phyloP scores from a whole-genome alignment of 1,140 invertebrate species.

The Conus betulinus region DNA sequence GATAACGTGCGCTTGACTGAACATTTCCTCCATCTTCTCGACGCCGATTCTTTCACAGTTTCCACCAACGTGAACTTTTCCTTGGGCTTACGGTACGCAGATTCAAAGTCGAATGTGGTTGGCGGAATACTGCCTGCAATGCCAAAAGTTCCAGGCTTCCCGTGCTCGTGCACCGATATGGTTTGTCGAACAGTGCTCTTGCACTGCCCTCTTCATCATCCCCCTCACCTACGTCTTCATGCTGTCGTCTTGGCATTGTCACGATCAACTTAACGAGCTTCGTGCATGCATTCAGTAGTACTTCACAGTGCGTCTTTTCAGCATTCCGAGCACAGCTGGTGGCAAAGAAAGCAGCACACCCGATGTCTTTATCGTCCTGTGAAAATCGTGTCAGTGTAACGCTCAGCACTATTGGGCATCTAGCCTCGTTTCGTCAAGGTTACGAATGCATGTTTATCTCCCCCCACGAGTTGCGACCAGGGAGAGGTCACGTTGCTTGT shows the following conservation, averaged over 20 bases:
- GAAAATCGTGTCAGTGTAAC: too few relatives aligned
- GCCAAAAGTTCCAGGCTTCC: constrained; percentile 16
- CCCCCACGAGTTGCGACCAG: too few relatives aligned
- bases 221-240: not conserved
- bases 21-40: not conserved
- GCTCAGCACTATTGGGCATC: too few relatives aligned
- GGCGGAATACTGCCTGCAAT: not conserved
- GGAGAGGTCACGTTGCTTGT: too few relatives aligned
- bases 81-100: not conserved
- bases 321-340: too few relatives aligned
- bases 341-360: too few relatives aligned
- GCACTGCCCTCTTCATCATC: not conserved
- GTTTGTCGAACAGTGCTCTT: not conserved
- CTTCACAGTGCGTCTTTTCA: too few relatives aligned
- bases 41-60: not conserved
- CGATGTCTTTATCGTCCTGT: too few relatives aligned
- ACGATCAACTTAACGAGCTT: not conserved
- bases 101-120: constrained; percentile 8
- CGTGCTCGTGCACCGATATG: not conserved
- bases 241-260: not conserved
- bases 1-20: constrained; percentile 1
- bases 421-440: too few relatives aligned
- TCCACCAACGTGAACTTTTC: not conserved
- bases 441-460: too few relatives aligned
- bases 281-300: too few relatives aligned